Evolutionary conservation across 2,797 vertebrate species (phyloP).

Genomic region (Holocentrus rufus): DNA sequence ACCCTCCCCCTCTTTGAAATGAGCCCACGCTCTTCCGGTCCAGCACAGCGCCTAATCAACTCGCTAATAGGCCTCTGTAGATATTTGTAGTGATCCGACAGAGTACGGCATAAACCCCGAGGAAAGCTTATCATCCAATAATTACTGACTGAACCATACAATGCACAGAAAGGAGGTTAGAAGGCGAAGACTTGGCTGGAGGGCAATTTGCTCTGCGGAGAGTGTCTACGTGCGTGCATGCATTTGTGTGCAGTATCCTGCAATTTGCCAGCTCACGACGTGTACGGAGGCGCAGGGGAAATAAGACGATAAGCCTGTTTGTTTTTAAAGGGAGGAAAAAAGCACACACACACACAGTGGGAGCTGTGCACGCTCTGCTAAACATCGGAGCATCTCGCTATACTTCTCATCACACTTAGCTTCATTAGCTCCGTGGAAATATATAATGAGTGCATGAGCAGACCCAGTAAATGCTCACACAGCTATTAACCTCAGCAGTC

Average conservation of each 20-base stretch:
- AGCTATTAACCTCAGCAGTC: too few species aligned
- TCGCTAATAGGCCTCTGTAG: conserved; percentile 70
- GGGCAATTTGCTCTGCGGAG: conserved; percentile 27
- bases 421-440: conserved; percentile 4
- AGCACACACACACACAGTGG: not conserved
- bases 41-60: conserved; percentile 57
- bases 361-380: conserved; percentile 16
- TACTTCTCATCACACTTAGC: not conserved
- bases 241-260: conserved; percentile 16
- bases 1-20: conserved; percentile 63
- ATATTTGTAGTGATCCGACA: conserved; percentile 68
- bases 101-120: conserved; percentile 54
- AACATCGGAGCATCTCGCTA: conserved; percentile 14
- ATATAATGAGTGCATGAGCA: not conserved
- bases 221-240: not conserved
- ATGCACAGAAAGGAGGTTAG: conserved; percentile 40
- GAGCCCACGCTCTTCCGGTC: conserved; percentile 62
- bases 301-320: conserved; percentile 39
- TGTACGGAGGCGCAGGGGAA: conserved; percentile 38
- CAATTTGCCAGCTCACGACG: conserved; percentile 33
- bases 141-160: conserved; percentile 58
- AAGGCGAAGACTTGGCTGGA: conserved; percentile 8
- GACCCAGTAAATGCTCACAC: too few species aligned
- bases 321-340: conserved; percentile 27
- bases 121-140: conserved; percentile 62